These are phyloP conservation scores for Coelogynopora nodosa DNA, from an alignment of 2,888 invertebrate genomes.

Conservation along the genomic window DNA sequence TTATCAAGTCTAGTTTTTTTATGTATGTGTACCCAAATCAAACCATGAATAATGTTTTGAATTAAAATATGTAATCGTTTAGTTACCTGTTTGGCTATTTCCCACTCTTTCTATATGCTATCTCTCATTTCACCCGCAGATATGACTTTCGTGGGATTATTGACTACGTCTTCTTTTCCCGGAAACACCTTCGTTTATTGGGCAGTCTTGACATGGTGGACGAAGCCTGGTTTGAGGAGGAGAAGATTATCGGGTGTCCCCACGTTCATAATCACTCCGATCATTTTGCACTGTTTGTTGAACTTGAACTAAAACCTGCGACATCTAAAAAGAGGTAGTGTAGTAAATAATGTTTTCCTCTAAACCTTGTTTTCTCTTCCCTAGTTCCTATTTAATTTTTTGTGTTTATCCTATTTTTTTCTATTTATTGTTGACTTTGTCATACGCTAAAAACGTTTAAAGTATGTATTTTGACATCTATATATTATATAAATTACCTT, in stretches of 20 bases:
- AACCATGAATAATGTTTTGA: too few relatives aligned
- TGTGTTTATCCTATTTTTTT: too few relatives aligned
- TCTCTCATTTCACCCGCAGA: too few relatives aligned
- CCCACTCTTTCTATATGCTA: neutral
- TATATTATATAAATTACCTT: too few relatives aligned
- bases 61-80: too few relatives aligned
- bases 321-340: neutral
- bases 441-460: too few relatives aligned
- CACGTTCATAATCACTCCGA: constrained; percentile 90
- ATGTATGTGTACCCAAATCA: neutral
- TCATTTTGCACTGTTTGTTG: constrained; percentile 60
- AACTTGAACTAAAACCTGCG: constrained; percentile 52
- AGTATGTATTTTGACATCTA: too few relatives aligned
- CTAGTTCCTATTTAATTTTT: too few relatives aligned
- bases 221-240: constrained; percentile 72
- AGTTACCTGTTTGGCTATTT: neutral
- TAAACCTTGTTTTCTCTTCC: too few relatives aligned
- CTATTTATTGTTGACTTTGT: too few relatives aligned
- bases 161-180: constrained; percentile 97
- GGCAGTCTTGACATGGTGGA: constrained; percentile 90
- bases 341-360: too few relatives aligned
- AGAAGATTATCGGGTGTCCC: constrained; percentile 94
- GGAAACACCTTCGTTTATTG: constrained; percentile 86
- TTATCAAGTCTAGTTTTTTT: neutral
- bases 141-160: constrained; percentile 99